Evolutionary conservation across 1,140 invertebrate genomes (phyloP).

Genomic region (Lamellibrachia luymesi): DNA sequence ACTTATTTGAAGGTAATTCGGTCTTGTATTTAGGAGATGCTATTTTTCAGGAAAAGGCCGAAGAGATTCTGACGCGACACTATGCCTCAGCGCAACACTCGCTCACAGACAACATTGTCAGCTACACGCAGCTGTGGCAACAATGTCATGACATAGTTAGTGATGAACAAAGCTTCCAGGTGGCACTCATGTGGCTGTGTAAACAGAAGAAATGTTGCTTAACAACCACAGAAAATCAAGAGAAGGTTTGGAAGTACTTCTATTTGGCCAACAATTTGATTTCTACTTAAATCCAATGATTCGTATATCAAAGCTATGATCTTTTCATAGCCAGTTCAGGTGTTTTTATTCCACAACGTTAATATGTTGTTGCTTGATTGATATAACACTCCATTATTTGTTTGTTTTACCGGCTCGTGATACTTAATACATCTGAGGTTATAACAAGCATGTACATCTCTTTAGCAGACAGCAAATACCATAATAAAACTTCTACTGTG

Average conservation of each 20-base stretch:
- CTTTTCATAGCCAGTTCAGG: neutral
- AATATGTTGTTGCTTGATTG: neutral
- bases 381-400: neutral
- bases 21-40: neutral
- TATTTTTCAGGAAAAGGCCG: conserved; percentile 18
- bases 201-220: conserved; percentile 13
- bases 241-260: neutral
- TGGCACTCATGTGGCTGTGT: conserved; percentile 9
- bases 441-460: too few relatives aligned
- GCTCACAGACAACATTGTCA: conserved; percentile 10
- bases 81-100: neutral
- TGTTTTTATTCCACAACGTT: neutral
- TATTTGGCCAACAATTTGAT: neutral
- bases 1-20: neutral
- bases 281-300: too few relatives aligned
- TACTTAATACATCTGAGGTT: neutral
- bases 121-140: neutral
- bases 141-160: conserved; percentile 22
- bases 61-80: conserved; percentile 4
- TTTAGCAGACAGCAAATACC: too few relatives aligned
- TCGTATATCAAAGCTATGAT: neutral
- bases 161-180: neutral
- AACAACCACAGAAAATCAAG: neutral
- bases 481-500: too few relatives aligned
- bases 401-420: neutral